These are phyloP conservation scores for Rhinella marina DNA, from an alignment of 2,797 vertebrate genomes.

Conservation along the genomic window DNA sequence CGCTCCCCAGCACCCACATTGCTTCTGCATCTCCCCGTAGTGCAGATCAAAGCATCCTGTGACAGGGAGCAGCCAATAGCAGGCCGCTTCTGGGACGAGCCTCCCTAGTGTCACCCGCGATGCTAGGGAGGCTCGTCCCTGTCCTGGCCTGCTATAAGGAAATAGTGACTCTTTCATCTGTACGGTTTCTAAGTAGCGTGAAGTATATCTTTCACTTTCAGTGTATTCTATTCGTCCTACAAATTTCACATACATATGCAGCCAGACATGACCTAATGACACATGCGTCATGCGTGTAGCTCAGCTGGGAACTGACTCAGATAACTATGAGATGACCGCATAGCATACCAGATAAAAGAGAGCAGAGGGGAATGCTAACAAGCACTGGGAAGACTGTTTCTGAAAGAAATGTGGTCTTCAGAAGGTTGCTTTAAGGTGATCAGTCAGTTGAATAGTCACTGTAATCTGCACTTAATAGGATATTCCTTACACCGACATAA, in stretches of 20 bases:
- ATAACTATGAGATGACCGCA: slow-evolving; percentile 36
- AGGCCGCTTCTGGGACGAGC: too few relatives aligned
- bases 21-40: too few relatives aligned
- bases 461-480: too few relatives aligned
- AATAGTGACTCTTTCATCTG: not conserved
- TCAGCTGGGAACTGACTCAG: slow-evolving; percentile 22
- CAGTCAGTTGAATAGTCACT: too few relatives aligned
- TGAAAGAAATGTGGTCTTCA: not conserved
- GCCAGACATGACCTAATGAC: slow-evolving; percentile 54
- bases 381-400: not conserved
- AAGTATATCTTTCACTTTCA: not conserved
- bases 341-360: not conserved
- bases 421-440: not conserved
- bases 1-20: too few relatives aligned
- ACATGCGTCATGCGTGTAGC: slow-evolving; percentile 23
- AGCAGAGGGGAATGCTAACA: not conserved
- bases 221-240: not conserved
- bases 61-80: too few relatives aligned
- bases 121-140: too few relatives aligned
- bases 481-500: too few relatives aligned
- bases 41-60: too few relatives aligned
- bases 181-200: not conserved
- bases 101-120: too few relatives aligned
- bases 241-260: not conserved
- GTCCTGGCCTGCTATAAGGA: too few relatives aligned